These are phyloP conservation scores for Orgyia antiqua DNA, from an alignment of 2,888 invertebrate species.

Conservation along the genomic window DNA sequence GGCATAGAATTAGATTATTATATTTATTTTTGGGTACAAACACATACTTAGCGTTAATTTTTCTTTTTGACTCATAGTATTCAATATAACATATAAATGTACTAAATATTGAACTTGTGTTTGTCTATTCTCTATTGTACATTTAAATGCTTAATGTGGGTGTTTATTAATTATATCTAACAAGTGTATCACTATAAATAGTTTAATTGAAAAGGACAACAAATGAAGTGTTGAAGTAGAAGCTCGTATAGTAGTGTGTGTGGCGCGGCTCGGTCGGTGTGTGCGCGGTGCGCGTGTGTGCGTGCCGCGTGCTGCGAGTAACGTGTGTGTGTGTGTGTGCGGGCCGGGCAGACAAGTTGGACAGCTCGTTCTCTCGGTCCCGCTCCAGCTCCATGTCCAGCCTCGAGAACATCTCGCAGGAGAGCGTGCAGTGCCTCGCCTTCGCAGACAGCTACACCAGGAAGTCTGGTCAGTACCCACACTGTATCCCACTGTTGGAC, in stretches of 20 bases:
- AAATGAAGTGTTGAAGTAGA: too few relatives aligned
- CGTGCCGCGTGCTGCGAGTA: constrained; percentile 25
- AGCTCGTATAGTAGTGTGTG: too few relatives aligned
- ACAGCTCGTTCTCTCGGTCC: constrained; percentile 97
- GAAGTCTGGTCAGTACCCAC: constrained; percentile 88
- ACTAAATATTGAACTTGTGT: too few relatives aligned
- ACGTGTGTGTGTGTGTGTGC: constrained; percentile 51
- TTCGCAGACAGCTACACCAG: constrained; percentile 97
- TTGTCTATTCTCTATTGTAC: too few relatives aligned
- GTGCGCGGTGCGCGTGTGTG: not conserved
- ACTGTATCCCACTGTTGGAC: not conserved
- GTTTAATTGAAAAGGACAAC: too few relatives aligned
- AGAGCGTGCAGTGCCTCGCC: constrained; percentile 96
- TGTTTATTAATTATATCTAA: too few relatives aligned
- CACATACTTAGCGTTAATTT: not conserved
- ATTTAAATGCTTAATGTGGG: too few relatives aligned
- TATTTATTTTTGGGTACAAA: too few relatives aligned
- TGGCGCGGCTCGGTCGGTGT: not conserved
- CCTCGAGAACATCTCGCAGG: constrained; percentile 96
- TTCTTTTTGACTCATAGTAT: not conserved
- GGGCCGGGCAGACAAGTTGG: constrained; percentile 95
- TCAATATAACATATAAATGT: too few relatives aligned
- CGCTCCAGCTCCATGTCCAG: constrained; percentile 98
- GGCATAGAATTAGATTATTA: too few relatives aligned
- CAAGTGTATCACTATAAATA: too few relatives aligned